Evolutionary conservation across 2,113 vertebrate genomes (phyloP).

Genomic region (Amia ocellicauda): DNA sequence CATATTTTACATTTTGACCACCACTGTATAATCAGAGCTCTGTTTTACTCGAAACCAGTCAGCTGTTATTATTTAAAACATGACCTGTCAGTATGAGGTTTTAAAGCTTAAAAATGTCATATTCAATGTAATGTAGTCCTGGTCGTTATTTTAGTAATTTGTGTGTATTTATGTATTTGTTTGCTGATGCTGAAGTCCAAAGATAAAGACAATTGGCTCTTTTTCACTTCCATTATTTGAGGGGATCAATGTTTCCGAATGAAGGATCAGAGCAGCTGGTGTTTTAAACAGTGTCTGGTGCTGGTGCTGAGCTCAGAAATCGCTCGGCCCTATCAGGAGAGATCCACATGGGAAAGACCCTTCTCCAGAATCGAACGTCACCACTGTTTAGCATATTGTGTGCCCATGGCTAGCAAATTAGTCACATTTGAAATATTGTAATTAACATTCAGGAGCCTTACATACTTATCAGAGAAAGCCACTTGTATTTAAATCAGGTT

Average conservation of each 20-base stretch:
- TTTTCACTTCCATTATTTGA: constrained; percentile 39
- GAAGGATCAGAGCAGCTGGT: constrained; percentile 28
- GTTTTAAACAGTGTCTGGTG: constrained; percentile 40
- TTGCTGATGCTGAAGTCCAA: neutral
- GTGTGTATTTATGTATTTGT: too few species aligned
- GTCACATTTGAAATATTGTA: constrained; percentile 69
- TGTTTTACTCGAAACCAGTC: constrained; percentile 1
- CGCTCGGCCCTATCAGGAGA: constrained; percentile 33
- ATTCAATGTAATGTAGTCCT: constrained; percentile 34
- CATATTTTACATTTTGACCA: too few species aligned
- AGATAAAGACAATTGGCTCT: constrained; percentile 43
- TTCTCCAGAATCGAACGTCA: constrained; percentile 31
- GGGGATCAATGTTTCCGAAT: constrained; percentile 31
- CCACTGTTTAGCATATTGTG: constrained; percentile 56
- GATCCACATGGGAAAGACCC: constrained; percentile 21
- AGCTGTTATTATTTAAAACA: too few species aligned
- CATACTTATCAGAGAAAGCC: constrained; percentile 60
- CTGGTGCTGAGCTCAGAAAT: constrained; percentile 38
- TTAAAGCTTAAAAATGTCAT: constrained; percentile 5
- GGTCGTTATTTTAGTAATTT: constrained; percentile 13
- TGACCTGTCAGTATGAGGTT: neutral
- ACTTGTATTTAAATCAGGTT: constrained; percentile 53
- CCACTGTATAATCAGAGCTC: too few species aligned
- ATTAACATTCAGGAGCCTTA: constrained; percentile 73
- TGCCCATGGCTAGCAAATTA: constrained; percentile 65